Evolutionary conservation across 2,888 invertebrate species (phyloP).

Genomic region (Microdon myrmicae): DNA sequence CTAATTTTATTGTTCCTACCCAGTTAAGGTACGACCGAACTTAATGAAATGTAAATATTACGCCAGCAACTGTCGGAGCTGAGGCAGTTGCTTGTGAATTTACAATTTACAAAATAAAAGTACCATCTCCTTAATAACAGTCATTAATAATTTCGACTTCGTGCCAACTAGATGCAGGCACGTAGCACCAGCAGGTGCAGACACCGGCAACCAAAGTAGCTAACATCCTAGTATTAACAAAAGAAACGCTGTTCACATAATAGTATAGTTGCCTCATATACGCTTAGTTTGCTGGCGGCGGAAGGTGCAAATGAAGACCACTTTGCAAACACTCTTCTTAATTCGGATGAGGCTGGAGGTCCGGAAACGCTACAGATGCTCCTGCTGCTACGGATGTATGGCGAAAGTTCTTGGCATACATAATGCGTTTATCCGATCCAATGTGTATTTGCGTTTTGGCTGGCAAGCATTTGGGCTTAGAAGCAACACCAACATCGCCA

Average conservation of each 20-base stretch:
- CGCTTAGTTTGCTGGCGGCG: constrained; percentile 27
- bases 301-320: constrained; percentile 54
- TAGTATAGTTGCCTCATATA: constrained; percentile 1
- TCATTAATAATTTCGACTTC: constrained; percentile 37
- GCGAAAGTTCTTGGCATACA: constrained; percentile 15
- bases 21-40: too few species aligned
- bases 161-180: constrained; percentile 8
- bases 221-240: not conserved
- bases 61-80: constrained; percentile 1
- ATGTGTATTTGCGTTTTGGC: constrained; percentile 8
- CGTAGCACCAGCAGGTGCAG: constrained; percentile 7
- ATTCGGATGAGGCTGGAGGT: not conserved
- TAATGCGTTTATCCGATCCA: constrained; percentile 5
- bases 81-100: constrained; percentile 27
- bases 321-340: constrained; percentile 53
- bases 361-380: not conserved
- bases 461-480: not conserved
- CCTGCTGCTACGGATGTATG: constrained; percentile 1
- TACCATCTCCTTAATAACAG: constrained; percentile 35
- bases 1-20: too few species aligned
- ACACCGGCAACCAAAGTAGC: constrained; percentile 1
- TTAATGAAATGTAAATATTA: constrained; percentile 22
- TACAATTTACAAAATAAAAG: constrained; percentile 24
- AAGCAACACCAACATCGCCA: not conserved
- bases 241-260: not conserved